Conservation (phyloP, 2,797 vertebrate genomes). For the Amphiprion clarkii region DNA sequence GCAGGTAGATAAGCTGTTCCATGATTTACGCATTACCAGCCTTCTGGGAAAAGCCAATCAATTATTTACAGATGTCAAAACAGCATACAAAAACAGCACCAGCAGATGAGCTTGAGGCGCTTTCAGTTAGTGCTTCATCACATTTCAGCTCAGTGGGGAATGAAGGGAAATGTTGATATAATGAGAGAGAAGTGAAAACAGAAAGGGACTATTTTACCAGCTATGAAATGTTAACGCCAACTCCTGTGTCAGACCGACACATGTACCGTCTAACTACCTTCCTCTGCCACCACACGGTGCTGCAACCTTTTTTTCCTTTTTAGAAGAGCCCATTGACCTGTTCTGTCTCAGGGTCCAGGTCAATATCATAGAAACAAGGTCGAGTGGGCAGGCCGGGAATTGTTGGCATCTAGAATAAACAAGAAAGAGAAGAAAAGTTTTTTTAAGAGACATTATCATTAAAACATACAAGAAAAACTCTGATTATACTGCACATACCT, state of each 20-base stretch:
- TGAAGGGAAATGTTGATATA: constrained; percentile 13
- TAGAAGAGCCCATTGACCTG: constrained; percentile 94
- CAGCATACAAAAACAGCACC: constrained; percentile 22
- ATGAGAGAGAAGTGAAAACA: not conserved
- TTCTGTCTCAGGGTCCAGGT: constrained; percentile 93
- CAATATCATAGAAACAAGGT: constrained; percentile 98
- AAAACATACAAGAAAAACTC: no score
- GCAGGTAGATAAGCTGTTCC: not conserved
- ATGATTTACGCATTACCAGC: constrained; percentile 23
- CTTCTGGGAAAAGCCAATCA: constrained; percentile 25
- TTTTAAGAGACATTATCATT: no score
- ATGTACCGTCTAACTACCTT: not conserved
- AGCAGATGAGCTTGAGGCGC: constrained; percentile 8
- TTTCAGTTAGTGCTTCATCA: constrained; percentile 46
- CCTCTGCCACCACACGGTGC: constrained; percentile 47
- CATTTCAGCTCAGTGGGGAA: constrained; percentile 34
- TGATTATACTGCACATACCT: no score
- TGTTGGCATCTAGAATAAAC: constrained; percentile 92
- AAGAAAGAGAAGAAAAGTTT: constrained; percentile 1
- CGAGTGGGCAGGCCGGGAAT: constrained; percentile 98
- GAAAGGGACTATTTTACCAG: not conserved
- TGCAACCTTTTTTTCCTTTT: constrained; percentile 54
- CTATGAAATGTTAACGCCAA: not conserved
- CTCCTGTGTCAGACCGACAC: not conserved
- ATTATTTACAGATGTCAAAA: constrained; percentile 56